Base-by-base conservation (phyloP, 2,113 vertebrate species). In the Saguinus midas region DNA sequence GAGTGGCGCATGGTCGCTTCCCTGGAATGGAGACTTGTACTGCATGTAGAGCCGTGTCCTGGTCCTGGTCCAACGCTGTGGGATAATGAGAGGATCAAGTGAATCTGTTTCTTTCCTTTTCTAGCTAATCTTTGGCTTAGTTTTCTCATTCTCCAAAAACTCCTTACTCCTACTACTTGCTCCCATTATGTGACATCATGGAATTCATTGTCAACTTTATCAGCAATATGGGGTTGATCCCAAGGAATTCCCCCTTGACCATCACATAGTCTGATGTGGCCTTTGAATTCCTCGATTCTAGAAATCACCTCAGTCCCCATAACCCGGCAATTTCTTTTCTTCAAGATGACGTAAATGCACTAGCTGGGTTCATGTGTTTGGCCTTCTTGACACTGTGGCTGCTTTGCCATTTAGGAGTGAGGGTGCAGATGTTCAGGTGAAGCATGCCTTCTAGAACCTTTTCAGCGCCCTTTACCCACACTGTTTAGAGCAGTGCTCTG, bases 1-100 rank as follows among this genome's bases (percentile, higher is more conserved):
- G 50, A 2, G 7, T 4, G 6, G 4, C 2, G 0, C 8, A 1
- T 20, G 6, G 6, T 14, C 29, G 25, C 1, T 35, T 9, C 55
- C 8, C 8, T 72, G 43, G 40, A 82, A 17, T 35, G 29, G 1
- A 37, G 3, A 37, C 27, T 13, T 57, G 35, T 2, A 1, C 0
- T 27, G 5, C 8, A 14, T 4, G 16, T 21, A 58, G 8, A 55
- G 20, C 4, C 32, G 11, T 0, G 0, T 78, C 6, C 5, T 73
- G n/a, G 27, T 29, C 57, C 43, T 66, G 35, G 10, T 16, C 13
- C 57, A 16, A 21, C 17, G 83, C 29, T 78, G 7, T 2, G 17
- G 5, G 57, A 17, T 14, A 55, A 55, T 40, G 11, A 40, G 2
- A 89, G 17, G 5, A 85, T 57, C 23, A 75, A 7, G 13, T 4